These are phyloP conservation scores for Serilophus lunatus DNA, from an alignment of 2,113 vertebrate species.

Conservation along the genomic window DNA sequence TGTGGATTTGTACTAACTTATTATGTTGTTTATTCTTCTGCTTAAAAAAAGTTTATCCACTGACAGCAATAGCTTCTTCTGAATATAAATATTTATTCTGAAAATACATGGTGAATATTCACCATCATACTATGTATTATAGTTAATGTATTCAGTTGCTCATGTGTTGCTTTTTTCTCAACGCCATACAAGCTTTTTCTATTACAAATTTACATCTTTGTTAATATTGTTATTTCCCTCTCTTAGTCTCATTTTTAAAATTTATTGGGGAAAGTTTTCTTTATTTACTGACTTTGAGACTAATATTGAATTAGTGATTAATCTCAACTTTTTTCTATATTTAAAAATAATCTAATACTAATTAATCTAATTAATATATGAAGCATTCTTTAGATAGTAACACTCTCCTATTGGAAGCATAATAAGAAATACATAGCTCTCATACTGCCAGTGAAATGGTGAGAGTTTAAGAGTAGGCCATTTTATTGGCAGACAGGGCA, in stretches of 20 bases:
- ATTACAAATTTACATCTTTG: background rate
- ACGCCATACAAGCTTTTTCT: background rate
- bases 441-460: background rate
- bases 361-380: background rate
- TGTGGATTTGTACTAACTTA: background rate
- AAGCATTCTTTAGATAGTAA: background rate
- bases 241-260: background rate
- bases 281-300: background rate
- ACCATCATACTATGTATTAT: background rate
- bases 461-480: background rate
- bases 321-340: background rate
- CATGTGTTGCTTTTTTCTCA: background rate
- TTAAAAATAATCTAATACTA: background rate
- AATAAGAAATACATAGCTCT: background rate
- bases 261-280: background rate
- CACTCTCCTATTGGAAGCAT: background rate
- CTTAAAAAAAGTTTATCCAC: background rate
- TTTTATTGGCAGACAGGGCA: background rate
- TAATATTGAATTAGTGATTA: background rate
- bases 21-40: background rate
- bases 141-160: background rate
- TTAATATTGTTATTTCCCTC: background rate
- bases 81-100: background rate
- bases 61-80: background rate
- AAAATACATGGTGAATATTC: background rate